Evolutionary conservation across 2,888 invertebrate species (phyloP).

Genomic region (Lysandra coridon): DNA sequence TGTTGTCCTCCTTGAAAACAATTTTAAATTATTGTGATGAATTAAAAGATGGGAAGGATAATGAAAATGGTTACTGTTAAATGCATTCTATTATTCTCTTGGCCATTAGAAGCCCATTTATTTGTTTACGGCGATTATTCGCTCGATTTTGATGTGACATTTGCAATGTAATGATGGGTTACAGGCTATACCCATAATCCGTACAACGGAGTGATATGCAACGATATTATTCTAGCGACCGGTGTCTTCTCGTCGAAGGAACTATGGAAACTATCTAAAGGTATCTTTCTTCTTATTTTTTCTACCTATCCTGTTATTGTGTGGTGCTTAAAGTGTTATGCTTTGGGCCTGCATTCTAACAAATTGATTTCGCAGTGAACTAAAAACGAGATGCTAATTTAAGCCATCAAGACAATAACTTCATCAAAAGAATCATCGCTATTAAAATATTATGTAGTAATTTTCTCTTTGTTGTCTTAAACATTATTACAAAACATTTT

Average conservation of each 20-base stretch:
- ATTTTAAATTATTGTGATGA: background rate
- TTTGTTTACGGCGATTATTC: background rate
- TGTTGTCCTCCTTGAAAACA: background rate
- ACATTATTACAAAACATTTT: background rate
- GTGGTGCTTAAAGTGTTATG: background rate
- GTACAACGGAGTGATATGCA: conserved; percentile 98
- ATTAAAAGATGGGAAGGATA: background rate
- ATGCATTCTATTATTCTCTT: background rate
- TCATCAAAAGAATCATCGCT: background rate
- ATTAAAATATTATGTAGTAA: background rate
- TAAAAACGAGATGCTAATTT: background rate
- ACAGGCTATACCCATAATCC: conserved; percentile 95
- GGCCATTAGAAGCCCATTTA: background rate
- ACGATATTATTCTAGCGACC: conserved; percentile 99
- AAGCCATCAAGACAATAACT: background rate
- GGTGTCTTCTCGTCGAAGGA: conserved; percentile 99
- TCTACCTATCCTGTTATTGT: background rate
- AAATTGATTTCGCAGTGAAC: background rate
- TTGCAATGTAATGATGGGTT: conserved; percentile 58
- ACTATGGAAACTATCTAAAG: conserved; percentile 98
- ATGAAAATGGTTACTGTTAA: background rate
- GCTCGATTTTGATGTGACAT: conserved; percentile 31
- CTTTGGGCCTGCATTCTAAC: background rate
- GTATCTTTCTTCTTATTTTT: conserved; percentile 68
- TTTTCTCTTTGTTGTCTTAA: background rate